phyloP scores from a whole-genome alignment of 1,140 invertebrate genomes.

The Temnothorax nylanderi region DNA sequence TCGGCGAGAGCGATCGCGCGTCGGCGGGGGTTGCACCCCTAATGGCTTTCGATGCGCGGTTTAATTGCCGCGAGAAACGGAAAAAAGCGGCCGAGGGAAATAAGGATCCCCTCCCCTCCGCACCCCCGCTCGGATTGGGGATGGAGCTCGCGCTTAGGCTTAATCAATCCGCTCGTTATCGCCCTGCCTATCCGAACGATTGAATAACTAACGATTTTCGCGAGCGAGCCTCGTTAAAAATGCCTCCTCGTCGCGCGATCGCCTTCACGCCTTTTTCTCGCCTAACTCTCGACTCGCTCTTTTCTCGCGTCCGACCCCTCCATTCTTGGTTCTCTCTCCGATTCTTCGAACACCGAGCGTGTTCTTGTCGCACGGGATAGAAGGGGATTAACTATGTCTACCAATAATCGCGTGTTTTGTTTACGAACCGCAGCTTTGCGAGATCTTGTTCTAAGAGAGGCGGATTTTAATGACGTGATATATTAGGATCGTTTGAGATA shows the following conservation, averaged over 20 bases:
- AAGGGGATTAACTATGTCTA: not conserved
- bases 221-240: conserved; percentile 77
- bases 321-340: not conserved
- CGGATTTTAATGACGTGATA: not conserved
- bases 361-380: not conserved
- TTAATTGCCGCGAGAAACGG: conserved; percentile 74
- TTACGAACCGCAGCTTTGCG: not conserved
- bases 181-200: conserved; percentile 60
- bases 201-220: conserved; percentile 75
- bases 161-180: conserved; percentile 78
- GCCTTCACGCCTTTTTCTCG: conserved; percentile 51
- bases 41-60: conserved; percentile 73
- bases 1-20: conserved; percentile 32
- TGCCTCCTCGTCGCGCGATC: conserved; percentile 63
- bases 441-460: not conserved
- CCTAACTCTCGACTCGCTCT: conserved; percentile 1
- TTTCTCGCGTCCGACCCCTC: not conserved
- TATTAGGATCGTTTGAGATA: not conserved
- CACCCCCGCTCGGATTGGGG: too few species aligned
- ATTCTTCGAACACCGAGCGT: not conserved
- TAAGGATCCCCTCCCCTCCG: conserved; percentile 46
- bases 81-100: conserved; percentile 62
- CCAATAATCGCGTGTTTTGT: not conserved
- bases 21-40: conserved; percentile 11
- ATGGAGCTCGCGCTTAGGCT: conserved; percentile 66